Conservation (phyloP, 92 coral and sea anemone genomes). For the Montipora capitata region DNA sequence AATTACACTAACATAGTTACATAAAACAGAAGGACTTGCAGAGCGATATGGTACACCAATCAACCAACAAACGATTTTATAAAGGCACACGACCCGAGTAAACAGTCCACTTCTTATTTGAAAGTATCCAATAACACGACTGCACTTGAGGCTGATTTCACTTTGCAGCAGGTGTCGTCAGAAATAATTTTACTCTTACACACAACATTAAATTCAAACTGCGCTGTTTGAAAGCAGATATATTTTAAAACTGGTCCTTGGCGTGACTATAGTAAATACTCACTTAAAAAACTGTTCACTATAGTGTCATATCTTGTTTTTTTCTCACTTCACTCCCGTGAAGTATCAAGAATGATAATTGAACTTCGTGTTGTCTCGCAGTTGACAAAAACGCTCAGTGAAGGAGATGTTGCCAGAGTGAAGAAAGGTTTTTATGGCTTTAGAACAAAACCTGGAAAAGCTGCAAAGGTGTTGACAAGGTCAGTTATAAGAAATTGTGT, state of each 20-base stretch:
- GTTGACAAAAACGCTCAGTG: slow-evolving; percentile 32
- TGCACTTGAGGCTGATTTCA: neutral
- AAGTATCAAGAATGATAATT: too few relatives aligned
- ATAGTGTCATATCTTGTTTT: neutral
- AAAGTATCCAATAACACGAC: neutral
- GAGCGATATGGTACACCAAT: too few relatives aligned
- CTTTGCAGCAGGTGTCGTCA: neutral
- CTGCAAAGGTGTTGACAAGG: slow-evolving; percentile 27
- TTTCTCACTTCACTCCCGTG: too few relatives aligned
- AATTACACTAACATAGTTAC: too few relatives aligned
- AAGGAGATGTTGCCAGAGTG: slow-evolving; percentile 23
- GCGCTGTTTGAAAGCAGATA: neutral
- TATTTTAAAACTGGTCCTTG: neutral
- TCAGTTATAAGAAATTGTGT: neutral
- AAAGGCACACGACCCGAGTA: too few relatives aligned
- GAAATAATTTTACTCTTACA: neutral
- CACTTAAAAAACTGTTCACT: neutral
- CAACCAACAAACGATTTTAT: too few relatives aligned
- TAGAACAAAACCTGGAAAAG: slow-evolving; percentile 46
- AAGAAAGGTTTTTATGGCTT: slow-evolving; percentile 31
- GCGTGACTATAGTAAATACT: too few relatives aligned
- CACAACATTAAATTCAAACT: neutral
- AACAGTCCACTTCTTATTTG: neutral
- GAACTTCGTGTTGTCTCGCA: neutral
- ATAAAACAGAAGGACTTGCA: too few relatives aligned